Conservation (phyloP, 2,113 vertebrate species). For the Lampris incognitus region DNA sequence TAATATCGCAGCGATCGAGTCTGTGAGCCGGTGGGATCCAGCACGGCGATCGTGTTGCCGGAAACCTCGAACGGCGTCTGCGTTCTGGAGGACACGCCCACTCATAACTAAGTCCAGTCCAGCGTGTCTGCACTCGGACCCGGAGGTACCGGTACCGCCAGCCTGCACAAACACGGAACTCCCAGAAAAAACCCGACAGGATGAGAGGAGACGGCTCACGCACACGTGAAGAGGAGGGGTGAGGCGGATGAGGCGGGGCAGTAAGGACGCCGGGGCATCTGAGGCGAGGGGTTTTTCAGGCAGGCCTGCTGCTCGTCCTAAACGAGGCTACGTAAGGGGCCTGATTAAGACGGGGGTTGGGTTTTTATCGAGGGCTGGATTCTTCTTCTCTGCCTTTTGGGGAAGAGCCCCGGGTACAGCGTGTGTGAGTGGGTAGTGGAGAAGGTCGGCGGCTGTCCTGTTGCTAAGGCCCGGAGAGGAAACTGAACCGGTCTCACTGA, state of each 20-base stretch:
- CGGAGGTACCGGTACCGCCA: neutral
- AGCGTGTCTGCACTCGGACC: neutral
- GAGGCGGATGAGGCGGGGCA: neutral
- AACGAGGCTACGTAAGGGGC: conserved; percentile 4
- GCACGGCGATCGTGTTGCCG: too few species aligned
- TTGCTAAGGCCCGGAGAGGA: neutral
- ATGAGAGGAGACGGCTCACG: neutral
- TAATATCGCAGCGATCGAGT: too few species aligned
- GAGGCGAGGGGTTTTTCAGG: conserved; percentile 1
- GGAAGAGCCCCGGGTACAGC: neutral
- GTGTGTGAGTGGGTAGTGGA: neutral
- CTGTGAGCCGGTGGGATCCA: too few species aligned
- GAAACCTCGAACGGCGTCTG: neutral
- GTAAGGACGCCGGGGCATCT: neutral
- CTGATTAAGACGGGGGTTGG: conserved; percentile 16
- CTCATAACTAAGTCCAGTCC: neutral
- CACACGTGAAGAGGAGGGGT: neutral
- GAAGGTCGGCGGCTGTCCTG: neutral
- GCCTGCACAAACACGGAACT: conserved; percentile 18
- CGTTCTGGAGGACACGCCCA: neutral
- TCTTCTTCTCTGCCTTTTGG: conserved; percentile 17
- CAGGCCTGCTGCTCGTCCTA: conserved; percentile 1
- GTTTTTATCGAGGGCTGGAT: conserved; percentile 25
- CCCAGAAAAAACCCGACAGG: too few species aligned
- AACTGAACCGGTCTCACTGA: neutral